These are phyloP conservation scores for Zapus hudsonius DNA, from an alignment of 2,113 vertebrate species.

Conservation along the genomic window DNA sequence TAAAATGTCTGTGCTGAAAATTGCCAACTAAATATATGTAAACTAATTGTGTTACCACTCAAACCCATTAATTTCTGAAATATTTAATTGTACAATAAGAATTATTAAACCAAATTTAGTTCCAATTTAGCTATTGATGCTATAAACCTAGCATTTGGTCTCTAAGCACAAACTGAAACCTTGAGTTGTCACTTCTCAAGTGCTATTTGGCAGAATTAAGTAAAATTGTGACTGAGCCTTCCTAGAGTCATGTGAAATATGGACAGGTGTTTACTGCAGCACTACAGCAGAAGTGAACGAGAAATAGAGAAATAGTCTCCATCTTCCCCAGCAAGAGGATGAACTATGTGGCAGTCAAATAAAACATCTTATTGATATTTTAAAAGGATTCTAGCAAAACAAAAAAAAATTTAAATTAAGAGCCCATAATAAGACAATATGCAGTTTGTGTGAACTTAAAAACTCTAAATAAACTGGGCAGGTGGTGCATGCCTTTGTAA, in stretches of 20 bases:
- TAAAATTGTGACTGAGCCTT: background rate
- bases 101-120: conserved; percentile 24
- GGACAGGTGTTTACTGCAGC: background rate
- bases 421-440: background rate
- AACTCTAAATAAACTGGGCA: background rate
- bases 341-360: background rate
- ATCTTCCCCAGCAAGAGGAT: background rate
- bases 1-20: conserved; percentile 46
- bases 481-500: too few relatives aligned
- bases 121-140: background rate
- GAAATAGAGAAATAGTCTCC: background rate
- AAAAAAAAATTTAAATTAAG: conserved; percentile 7
- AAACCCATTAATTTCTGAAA: conserved; percentile 48
- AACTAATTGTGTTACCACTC: background rate
- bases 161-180: background rate
- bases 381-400: conserved; percentile 8
- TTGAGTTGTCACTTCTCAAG: background rate
- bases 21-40: conserved; percentile 17
- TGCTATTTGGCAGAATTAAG: background rate
- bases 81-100: conserved; percentile 5
- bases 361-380: conserved; percentile 15
- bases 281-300: background rate
- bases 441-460: conserved; percentile 37
- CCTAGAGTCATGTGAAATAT: background rate
- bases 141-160: background rate